Evolutionary conservation across 2,888 invertebrate species (phyloP).

Genomic region (Dryococelus australis): DNA sequence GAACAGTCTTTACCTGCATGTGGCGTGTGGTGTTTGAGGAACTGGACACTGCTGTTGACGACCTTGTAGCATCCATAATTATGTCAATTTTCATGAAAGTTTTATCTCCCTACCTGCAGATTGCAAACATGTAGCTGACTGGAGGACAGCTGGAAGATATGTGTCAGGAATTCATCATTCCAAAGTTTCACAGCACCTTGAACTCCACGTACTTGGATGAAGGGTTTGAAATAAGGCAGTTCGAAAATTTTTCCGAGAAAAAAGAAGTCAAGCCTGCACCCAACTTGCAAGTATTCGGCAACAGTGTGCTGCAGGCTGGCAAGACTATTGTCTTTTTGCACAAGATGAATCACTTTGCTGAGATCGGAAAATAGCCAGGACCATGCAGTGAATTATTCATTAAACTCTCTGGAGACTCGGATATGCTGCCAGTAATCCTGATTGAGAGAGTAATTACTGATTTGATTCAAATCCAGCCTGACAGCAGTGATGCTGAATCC

Average conservation of each 20-base stretch:
- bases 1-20: no score
- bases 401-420: not conserved
- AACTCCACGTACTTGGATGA: conserved; percentile 29
- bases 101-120: conserved; percentile 64
- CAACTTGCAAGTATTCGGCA: conserved; percentile 54
- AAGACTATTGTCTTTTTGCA: conserved; percentile 53
- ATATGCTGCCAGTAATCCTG: not conserved
- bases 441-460: not conserved
- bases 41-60: conserved; percentile 54
- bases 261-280: conserved; percentile 44
- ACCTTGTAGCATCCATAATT: conserved; percentile 55
- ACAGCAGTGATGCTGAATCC: not conserved
- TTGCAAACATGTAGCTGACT: conserved; percentile 68
- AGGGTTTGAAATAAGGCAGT: conserved; percentile 48
- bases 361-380: no score
- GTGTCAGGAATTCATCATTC: conserved; percentile 61
- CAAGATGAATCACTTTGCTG: no score
- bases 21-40: conserved; percentile 59
- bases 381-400: not conserved
- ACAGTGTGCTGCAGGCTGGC: conserved; percentile 56
- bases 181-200: not conserved
- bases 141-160: conserved; percentile 66
- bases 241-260: conserved; percentile 20
- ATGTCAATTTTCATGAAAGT: conserved; percentile 62
- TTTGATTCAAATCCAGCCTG: not conserved